These are phyloP conservation scores for Laticauda laticaudata DNA, from an alignment of 2,113 vertebrate genomes.

Conservation along the genomic window DNA sequence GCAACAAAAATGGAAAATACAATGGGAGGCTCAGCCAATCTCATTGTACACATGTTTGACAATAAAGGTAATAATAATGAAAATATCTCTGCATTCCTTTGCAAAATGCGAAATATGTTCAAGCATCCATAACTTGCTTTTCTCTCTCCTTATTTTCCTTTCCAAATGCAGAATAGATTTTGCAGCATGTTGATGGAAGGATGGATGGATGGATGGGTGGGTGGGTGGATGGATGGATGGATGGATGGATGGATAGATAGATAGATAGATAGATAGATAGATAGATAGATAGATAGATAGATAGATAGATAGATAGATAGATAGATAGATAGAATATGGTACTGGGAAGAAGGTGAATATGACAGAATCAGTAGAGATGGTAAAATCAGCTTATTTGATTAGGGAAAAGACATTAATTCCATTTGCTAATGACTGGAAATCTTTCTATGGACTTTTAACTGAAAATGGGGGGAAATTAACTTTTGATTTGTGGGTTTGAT, in stretches of 20 bases:
- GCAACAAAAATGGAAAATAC: background rate
- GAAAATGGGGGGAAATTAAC: background rate
- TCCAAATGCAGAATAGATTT: background rate
- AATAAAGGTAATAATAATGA: background rate
- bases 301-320: too few relatives aligned
- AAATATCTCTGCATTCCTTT: background rate
- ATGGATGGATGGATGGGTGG: too few relatives aligned
- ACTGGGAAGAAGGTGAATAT: background rate
- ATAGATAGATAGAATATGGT: background rate
- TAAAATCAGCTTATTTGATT: too few relatives aligned
- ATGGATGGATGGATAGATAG: too few relatives aligned
- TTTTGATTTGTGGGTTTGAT: background rate
- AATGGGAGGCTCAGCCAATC: too few relatives aligned
- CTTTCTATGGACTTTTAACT: background rate
- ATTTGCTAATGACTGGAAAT: background rate
- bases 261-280: too few relatives aligned
- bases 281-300: too few relatives aligned
- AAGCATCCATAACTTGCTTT: background rate
- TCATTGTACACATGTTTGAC: too few relatives aligned
- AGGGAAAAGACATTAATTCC: too few relatives aligned
- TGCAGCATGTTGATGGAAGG: background rate
- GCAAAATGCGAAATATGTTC: background rate
- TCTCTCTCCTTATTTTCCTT: background rate
- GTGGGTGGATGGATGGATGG: too few relatives aligned
- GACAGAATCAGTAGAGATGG: background rate